phyloP scores from a whole-genome alignment of 2,888 invertebrate genomes.

The Fragum sueziense region DNA sequence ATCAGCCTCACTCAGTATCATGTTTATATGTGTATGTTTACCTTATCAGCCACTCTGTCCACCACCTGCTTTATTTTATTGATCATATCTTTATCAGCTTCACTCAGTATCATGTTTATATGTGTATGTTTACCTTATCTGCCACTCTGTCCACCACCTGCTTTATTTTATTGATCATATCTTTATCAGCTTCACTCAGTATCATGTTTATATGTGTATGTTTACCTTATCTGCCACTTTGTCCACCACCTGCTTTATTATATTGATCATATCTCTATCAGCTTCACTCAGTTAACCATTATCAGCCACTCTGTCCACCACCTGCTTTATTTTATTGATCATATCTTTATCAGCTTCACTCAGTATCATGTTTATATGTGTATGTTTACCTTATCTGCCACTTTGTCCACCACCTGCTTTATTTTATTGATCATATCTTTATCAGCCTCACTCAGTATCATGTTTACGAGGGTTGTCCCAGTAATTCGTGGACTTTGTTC shows the following conservation, averaged over 20 bases:
- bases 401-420: constrained; percentile 91
- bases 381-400: constrained; percentile 89
- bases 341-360: constrained; percentile 95
- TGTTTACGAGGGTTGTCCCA: too few species aligned
- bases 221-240: constrained; percentile 90
- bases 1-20: constrained; percentile 93
- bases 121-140: constrained; percentile 86
- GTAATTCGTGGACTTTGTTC: too few species aligned
- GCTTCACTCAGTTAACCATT: too few species aligned
- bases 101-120: constrained; percentile 91
- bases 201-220: too few species aligned
- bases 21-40: constrained; percentile 86
- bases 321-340: constrained; percentile 92
- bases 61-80: constrained; percentile 94
- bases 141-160: constrained; percentile 93
- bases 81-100: constrained; percentile 93
- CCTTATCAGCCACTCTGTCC: constrained; percentile 91
- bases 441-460: constrained; percentile 92
- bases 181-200: constrained; percentile 93
- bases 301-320: constrained; percentile 91
- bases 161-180: constrained; percentile 93
- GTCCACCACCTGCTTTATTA: constrained; percentile 93
- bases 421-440: constrained; percentile 95
- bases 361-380: too few species aligned
- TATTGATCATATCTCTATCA: constrained; percentile 93